phyloP scores from a whole-genome alignment of 2,113 vertebrate genomes.

The Arizona elegans region DNA sequence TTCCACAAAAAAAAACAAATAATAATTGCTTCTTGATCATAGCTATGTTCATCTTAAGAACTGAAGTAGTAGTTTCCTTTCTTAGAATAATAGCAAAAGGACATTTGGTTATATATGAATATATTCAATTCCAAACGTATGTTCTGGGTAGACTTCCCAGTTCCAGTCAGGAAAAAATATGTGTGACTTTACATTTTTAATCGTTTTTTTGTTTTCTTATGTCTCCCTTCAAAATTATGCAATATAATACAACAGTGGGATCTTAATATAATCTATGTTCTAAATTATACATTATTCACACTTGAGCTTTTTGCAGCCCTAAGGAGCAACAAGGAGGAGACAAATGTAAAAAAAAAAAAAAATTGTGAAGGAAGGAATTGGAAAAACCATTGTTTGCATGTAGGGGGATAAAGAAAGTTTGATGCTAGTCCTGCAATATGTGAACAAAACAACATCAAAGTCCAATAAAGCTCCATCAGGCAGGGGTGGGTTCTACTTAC shows the following conservation, averaged over 20 bases:
- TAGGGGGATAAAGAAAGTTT: background rate
- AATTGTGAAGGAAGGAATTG: background rate
- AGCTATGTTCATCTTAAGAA: conserved; percentile 3
- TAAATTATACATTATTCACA: background rate
- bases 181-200: background rate
- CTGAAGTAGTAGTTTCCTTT: background rate
- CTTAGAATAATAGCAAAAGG: background rate
- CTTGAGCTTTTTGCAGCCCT: background rate
- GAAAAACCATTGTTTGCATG: background rate
- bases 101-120: background rate
- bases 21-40: conserved; percentile 23
- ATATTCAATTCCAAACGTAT: background rate
- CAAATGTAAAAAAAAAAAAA: background rate
- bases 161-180: background rate
- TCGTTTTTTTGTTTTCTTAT: background rate
- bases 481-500: no score
- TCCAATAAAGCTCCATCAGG: background rate
- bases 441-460: background rate
- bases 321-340: background rate
- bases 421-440: background rate
- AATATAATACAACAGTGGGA: background rate
- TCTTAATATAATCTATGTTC: background rate
- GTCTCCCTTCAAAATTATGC: background rate
- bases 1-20: background rate
- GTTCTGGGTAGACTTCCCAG: background rate